Evolutionary conservation across 2,888 invertebrate species (phyloP).

Genomic region (Oscheius sp.): DNA sequence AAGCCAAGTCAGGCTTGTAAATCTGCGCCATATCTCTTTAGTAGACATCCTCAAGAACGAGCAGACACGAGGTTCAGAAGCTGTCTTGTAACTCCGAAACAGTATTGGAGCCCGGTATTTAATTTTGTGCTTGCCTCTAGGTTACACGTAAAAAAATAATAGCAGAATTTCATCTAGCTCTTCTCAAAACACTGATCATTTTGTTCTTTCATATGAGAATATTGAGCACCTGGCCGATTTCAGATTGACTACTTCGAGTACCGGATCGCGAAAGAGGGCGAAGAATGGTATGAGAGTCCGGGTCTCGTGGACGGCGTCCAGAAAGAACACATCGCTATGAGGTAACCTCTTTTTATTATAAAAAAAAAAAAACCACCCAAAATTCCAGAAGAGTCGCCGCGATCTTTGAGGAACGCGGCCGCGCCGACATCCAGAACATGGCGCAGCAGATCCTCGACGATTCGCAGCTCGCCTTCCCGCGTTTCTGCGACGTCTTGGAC

Average conservation of each 20-base stretch:
- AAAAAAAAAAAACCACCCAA: neutral
- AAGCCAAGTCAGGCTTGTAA: too few species aligned
- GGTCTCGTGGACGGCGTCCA: conserved; percentile 50
- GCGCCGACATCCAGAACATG: conserved; percentile 37
- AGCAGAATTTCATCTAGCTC: too few species aligned
- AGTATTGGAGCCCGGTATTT: too few species aligned
- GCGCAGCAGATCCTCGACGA: conserved; percentile 39
- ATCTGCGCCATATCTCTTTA: too few species aligned
- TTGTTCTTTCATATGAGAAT: neutral
- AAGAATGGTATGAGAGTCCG: conserved; percentile 53
- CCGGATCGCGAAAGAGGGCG: conserved; percentile 41
- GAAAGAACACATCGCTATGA: conserved; percentile 50
- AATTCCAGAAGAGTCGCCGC: conserved; percentile 40
- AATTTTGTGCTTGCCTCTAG: too few species aligned
- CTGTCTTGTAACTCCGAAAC: too few species aligned
- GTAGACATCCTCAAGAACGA: too few species aligned
- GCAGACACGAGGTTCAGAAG: too few species aligned
- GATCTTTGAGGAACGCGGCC: conserved; percentile 46
- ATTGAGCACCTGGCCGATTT: neutral
- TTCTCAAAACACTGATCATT: too few species aligned
- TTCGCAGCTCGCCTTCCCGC: conserved; percentile 44
- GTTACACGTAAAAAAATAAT: too few species aligned
- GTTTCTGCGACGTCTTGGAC: conserved; percentile 47
- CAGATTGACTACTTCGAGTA: conserved; percentile 52
- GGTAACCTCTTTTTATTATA: conserved; percentile 3